Base-by-base conservation (phyloP, 2,888 invertebrate species). In the Cheiracanthium punctorium region DNA sequence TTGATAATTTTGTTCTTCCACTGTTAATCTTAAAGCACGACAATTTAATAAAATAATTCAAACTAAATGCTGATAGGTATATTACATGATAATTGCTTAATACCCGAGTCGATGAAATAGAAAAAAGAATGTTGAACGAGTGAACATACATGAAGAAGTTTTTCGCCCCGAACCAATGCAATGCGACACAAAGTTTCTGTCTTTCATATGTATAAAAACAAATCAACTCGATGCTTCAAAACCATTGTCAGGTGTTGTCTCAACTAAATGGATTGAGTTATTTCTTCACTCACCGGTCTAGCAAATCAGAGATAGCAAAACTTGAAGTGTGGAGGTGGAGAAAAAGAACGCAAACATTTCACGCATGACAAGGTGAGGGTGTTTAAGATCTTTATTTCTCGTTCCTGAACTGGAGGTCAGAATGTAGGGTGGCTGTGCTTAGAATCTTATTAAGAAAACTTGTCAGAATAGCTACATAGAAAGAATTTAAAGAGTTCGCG, bases 261-360 rank as follows among this genome's bases (percentile, higher is more conserved):
- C 58, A 58, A 24, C 58, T 58, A 58, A 58, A 58, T 58, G 58
- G 58, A 58, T 58, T 58, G 58, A 58, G 58, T 58, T 58, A 58
- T 58, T 58, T 58, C 58, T 58, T n/a, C 24, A 24, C 58, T 58
- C 58, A 58, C 24, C 12, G 24, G 58, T 24, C 20, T 24, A 24
- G 24, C 58, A 58, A 58, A 58, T 58, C 58, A 48, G 17, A 7
- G 17, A 48, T 48, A 7, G 17, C 58, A 1, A 24, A 20, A 58
- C 58, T 24, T 58, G 58, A 58, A 58, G 24, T 24, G 58, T 24
- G 58, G 24, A 58, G 58, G 58, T 24, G 58, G 58, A 58, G 58
- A 17, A 58, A 58, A 58, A 20, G 20, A 24, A 20, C 24, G 58
- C 58, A 58, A 58, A 58, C 58, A 58, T 58, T 58, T 58, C 58